Evolutionary conservation across 2,888 invertebrate genomes (phyloP), one percentile per base, ranked within the genome.

Genomic region (Synergus umbraculus): DNA sequence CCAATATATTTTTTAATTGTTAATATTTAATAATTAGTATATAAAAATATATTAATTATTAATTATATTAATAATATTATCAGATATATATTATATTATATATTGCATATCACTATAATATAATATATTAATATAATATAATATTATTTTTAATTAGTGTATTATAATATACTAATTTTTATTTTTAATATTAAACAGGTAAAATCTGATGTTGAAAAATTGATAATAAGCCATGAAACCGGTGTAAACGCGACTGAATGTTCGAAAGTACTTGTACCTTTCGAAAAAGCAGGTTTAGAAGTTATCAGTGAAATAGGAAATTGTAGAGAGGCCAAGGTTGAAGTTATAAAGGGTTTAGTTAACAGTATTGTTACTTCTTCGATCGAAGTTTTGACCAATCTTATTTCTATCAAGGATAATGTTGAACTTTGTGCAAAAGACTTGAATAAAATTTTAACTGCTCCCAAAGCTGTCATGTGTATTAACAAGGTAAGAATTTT

Each of bases 401-500:
- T 87, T 0, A 77, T 60, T 0, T 8, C 29, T 1, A 78, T 86
- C n/a, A 81, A 76, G 43, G 67, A 83, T 0, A 73, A 85, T n/a
- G 80, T 82, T 0, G 41, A 76, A 2, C 29, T 69, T 0, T 86
- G 87, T 69, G 73, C 83, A 1, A 29, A 76, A 7, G 76, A 83
- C 12, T 65, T 85, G 43, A 49, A 78, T 7, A 82, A 82, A 67
- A 1, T 81, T 0, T 18, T 22, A 22, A 15, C 76, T 2, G 81
- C 82, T 15, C 67, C 66, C 29, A 77, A 81, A 29, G 85, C 85
- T 9, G 41, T 86, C 5, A 54, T 67, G 2, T 88, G 87, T 76
- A 66, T 83, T 29, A 86, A 84, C 73, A 15, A n/a, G 43, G 88
- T 88, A 78, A 86, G 85, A 82, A 22, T 13, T 43, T 60, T 54